Conservation (phyloP, 2,888 invertebrate species). For the Linyphia triangularis region DNA sequence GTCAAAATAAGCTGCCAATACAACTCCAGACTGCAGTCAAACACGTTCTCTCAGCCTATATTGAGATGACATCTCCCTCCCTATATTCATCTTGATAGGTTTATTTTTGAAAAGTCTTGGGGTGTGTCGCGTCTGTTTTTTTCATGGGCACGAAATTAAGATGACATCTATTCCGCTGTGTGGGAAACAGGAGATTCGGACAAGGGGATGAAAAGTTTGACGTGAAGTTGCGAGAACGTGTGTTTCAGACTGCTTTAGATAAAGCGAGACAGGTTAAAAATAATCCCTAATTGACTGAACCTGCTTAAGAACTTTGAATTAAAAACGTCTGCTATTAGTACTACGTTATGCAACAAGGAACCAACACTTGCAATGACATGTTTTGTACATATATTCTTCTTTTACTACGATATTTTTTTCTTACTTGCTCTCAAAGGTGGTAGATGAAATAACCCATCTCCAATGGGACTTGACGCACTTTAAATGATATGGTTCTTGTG, state of each 20-base stretch:
- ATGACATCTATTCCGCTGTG: not conserved
- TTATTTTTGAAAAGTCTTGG: not conserved
- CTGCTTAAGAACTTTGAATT: not conserved
- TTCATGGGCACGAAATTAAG: conserved; percentile 6
- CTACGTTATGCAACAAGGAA: too few relatives aligned
- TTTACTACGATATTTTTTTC: too few relatives aligned
- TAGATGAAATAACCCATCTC: too few relatives aligned
- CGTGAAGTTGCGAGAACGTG: conserved; percentile 16
- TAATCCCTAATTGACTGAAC: not conserved
- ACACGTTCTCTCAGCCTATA: not conserved
- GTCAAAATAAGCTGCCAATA: too few relatives aligned
- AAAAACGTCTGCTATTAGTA: not conserved
- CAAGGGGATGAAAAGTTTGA: conserved; percentile 34
- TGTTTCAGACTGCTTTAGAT: conserved; percentile 28
- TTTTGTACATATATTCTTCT: too few relatives aligned
- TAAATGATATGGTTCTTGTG: too few relatives aligned
- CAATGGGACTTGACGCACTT: too few relatives aligned
- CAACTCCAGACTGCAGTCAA: not conserved
- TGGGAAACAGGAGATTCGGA: conserved; percentile 15
- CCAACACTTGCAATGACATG: too few relatives aligned
- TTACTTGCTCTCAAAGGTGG: too few relatives aligned
- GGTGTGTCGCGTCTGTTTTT: conserved; percentile 3
- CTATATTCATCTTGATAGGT: conserved; percentile 1
- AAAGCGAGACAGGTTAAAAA: conserved; percentile 10
- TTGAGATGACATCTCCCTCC: not conserved